Evolutionary conservation across 2,113 vertebrate species (phyloP).

Genomic region (Rhinopomastus cyanomelas): DNA sequence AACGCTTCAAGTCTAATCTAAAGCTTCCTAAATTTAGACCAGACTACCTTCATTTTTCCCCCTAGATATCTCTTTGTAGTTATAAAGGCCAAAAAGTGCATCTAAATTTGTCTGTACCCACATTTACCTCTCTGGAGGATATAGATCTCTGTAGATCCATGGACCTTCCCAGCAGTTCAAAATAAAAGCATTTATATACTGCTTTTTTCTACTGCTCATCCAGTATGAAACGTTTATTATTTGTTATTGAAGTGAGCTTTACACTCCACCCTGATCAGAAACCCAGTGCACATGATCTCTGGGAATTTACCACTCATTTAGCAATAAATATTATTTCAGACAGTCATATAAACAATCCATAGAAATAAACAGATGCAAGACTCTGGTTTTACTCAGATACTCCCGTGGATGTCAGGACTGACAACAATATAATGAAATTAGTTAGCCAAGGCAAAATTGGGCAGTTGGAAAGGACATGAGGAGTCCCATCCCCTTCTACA

Average conservation of each 20-base stretch:
- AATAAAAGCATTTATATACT: background rate
- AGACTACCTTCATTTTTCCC: background rate
- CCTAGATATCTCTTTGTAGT: background rate
- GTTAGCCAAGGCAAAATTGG: background rate
- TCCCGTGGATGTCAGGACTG: background rate
- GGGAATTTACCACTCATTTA: constrained; percentile 9
- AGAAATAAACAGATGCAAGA: background rate
- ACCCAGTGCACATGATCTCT: background rate
- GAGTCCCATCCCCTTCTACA: background rate
- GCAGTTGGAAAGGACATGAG: background rate
- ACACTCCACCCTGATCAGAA: constrained; percentile 4
- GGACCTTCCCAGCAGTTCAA: background rate
- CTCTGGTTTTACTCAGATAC: background rate
- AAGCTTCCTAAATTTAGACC: background rate
- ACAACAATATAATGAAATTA: background rate
- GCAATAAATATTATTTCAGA: background rate
- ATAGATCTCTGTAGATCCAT: background rate
- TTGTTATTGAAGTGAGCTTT: constrained; percentile 7
- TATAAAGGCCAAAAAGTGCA: background rate
- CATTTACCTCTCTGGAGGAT: background rate
- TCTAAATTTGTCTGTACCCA: background rate
- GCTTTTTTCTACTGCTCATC: background rate
- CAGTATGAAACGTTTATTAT: background rate
- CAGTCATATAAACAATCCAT: background rate
- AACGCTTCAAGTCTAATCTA: background rate